Evolutionary conservation across 2,113 vertebrate species (phyloP).

Genomic region (Phalacrocorax pelagicus): DNA sequence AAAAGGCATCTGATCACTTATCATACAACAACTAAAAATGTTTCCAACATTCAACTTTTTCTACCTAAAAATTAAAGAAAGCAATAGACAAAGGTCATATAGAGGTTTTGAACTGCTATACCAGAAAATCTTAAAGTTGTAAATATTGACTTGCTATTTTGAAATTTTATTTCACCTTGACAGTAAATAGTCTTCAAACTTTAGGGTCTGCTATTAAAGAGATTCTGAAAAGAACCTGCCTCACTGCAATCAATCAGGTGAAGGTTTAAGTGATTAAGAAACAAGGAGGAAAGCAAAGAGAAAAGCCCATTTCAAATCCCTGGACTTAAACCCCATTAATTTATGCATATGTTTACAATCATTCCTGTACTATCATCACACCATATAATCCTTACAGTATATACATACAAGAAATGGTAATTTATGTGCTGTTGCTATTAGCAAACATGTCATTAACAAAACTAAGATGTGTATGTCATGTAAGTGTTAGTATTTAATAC

Average conservation of each 20-base stretch:
- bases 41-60: background rate
- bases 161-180: slow-evolving; percentile 6
- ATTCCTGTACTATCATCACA: background rate
- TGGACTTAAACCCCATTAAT: background rate
- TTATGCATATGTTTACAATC: background rate
- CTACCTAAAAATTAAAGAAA: background rate
- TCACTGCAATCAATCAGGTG: background rate
- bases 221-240: slow-evolving; percentile 7
- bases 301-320: background rate
- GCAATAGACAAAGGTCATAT: background rate
- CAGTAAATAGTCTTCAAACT: slow-evolving; percentile 20
- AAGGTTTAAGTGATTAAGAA: slow-evolving; percentile 6
- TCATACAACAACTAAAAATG: background rate
- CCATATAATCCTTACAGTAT: background rate
- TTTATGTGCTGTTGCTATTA: background rate
- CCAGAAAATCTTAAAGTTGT: background rate
- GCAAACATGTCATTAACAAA: slow-evolving; percentile 8
- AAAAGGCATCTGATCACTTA: background rate
- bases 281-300: background rate
- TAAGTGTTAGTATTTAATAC: background rate
- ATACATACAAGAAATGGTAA: background rate
- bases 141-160: slow-evolving; percentile 36
- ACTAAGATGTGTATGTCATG: background rate
- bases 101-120: background rate
- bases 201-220: background rate